phyloP scores from a whole-genome alignment of 1,140 invertebrate species.

The Achroia grisella region DNA sequence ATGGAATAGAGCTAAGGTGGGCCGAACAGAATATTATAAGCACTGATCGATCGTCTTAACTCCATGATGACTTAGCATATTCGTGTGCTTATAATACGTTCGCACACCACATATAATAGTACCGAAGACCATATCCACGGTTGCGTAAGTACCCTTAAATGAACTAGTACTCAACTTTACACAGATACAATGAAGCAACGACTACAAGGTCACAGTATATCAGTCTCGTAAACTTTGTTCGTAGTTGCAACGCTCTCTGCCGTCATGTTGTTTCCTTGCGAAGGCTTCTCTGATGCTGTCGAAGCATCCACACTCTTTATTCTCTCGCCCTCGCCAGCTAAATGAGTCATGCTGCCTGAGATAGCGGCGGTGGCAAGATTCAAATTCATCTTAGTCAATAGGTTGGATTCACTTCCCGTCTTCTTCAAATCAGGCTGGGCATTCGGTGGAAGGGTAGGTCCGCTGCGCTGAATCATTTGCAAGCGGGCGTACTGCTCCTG shows the following conservation, averaged over 20 bases:
- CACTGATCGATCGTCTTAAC: too few species aligned
- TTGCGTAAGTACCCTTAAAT: too few species aligned
- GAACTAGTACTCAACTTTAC: constrained; percentile 10
- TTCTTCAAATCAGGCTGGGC: constrained; percentile 84
- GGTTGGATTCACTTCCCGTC: constrained; percentile 91
- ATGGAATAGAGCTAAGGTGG: too few species aligned
- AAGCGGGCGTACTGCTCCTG: constrained; percentile 92
- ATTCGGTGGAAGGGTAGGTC: constrained; percentile 77
- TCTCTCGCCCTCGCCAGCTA: constrained; percentile 33
- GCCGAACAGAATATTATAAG: too few species aligned
- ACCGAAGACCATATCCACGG: too few species aligned
- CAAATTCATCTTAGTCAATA: constrained; percentile 88
- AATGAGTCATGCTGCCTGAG: constrained; percentile 60
- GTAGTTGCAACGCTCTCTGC: constrained; percentile 38
- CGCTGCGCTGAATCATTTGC: constrained; percentile 87
- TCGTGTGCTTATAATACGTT: too few species aligned
- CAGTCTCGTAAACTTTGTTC: constrained; percentile 89
- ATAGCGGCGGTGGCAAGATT: constrained; percentile 72
- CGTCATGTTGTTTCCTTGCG: constrained; percentile 12
- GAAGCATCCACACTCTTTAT: constrained; percentile 20
- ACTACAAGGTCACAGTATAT: constrained; percentile 82
- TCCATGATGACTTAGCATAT: too few species aligned
- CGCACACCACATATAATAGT: too few species aligned
- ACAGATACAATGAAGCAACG: constrained; percentile 37
- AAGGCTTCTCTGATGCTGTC: constrained; percentile 18